Base-by-base conservation (phyloP, 2,888 invertebrate genomes). In the Drosophila crucigera region DNA sequence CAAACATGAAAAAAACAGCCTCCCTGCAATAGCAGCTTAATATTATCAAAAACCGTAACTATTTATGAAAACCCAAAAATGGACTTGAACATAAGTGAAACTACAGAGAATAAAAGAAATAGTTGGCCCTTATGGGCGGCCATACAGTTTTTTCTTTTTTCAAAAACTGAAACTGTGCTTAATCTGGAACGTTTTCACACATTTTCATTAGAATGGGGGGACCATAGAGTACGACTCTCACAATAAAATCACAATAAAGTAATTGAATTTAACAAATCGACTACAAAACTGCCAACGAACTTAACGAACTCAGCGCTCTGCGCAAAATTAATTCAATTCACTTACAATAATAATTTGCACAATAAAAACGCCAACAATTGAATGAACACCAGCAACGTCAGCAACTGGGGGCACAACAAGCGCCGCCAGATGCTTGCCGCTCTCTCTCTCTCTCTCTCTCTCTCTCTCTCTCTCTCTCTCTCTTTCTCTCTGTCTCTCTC, bases 261-360 rank as follows among this genome's bases (percentile, higher is more conserved):
- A 88, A 88, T 88, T 88, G 90, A 89, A 88, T 88, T 87, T 61
- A 85, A 84, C 88, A 89, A 88, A 88, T 88, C 79, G 90, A 64
- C 71, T 76, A 76, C 80, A 78, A 62, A 66, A 54, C 76, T 70
- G 69, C 70, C 70, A 69, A 53, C 37, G 55, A 72, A 73, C 65
- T 66, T 59, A 59, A 60, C 65, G 47, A 66, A 73, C 60, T 80
- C 60, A 28, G 65, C 47, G 58, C 73, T 62, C 58, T 73, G 77
- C 63, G 61, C 78, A 68, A 80, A 87, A 87, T 89, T 85, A 88
- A 88, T 89, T 88, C 82, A 85, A 88, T 89, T 88, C 84, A 80
- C 85, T 89, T 76, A 83, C 84, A 89, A 89, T 89, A 88, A 88
- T 88, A 88, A 89, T 89, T 88, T 89, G 88, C 84, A 88, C 87